phyloP scores from a whole-genome alignment of 2,888 invertebrate genomes.

The Epistrophella euchroma region DNA sequence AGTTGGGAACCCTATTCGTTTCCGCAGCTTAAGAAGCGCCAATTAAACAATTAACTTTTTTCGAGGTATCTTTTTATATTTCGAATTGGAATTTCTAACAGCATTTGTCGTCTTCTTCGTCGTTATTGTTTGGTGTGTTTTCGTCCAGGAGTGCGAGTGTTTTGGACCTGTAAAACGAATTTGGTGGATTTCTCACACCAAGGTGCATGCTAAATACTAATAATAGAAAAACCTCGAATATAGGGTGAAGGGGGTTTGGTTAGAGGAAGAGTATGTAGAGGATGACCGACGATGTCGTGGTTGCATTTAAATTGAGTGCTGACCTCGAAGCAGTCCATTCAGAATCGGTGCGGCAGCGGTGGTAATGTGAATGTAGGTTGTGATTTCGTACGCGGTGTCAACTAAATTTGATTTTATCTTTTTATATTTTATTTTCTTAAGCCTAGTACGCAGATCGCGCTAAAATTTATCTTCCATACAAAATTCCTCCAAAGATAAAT shows the following conservation, averaged over 20 bases:
- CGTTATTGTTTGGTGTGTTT: constrained; percentile 22
- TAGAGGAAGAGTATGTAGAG: background rate
- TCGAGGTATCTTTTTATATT: constrained; percentile 17
- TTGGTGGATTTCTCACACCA: constrained; percentile 37
- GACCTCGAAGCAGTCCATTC: constrained; percentile 61
- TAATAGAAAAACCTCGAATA: constrained; percentile 53
- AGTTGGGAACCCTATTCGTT: too few species aligned
- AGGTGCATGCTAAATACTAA: constrained; percentile 38
- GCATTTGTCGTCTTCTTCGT: constrained; percentile 62
- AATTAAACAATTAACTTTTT: constrained; percentile 55
- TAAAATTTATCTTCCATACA: too few species aligned
- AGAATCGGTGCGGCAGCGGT: constrained; percentile 25
- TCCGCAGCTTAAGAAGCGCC: constrained; percentile 51
- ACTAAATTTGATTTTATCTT: constrained; percentile 47
- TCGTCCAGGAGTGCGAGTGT: constrained; percentile 44
- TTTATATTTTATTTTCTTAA: constrained; percentile 27
- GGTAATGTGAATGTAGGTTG: constrained; percentile 60
- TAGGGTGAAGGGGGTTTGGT: constrained; percentile 15
- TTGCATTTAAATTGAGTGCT: constrained; percentile 51
- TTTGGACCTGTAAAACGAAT: constrained; percentile 36
- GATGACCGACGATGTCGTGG: constrained; percentile 23
- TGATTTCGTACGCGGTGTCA: constrained; percentile 39
- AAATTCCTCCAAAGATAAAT: too few species aligned
- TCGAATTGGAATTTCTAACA: constrained; percentile 57
- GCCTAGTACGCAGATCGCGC: too few species aligned